Evolutionary conservation across 2,113 vertebrate species (phyloP).

Genomic region (Eublepharis macularius): DNA sequence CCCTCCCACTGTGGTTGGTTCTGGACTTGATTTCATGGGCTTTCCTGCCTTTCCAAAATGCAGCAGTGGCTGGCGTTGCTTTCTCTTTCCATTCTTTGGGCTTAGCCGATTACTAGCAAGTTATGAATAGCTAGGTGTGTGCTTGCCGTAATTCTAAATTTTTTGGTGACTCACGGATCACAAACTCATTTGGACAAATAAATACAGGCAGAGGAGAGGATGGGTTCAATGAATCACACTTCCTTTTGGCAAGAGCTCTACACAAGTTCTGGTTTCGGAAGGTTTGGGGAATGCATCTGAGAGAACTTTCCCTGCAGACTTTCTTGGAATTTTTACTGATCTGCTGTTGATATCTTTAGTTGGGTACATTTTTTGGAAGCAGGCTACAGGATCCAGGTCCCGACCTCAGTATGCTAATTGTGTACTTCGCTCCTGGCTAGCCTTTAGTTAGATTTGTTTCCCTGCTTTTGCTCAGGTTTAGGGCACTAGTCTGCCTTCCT

Average conservation of each 20-base stretch:
- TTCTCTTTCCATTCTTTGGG: not conserved
- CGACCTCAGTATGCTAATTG: not conserved
- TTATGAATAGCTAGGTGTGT: constrained; percentile 19
- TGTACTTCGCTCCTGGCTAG: not conserved
- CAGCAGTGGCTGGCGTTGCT: not conserved
- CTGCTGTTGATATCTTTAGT: not conserved
- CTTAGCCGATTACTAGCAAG: not conserved
- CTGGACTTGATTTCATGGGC: not conserved
- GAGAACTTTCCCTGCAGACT: not conserved
- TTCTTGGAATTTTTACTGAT: not conserved
- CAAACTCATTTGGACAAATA: constrained; percentile 1
- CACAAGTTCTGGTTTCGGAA: not conserved
- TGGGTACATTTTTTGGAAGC: not conserved
- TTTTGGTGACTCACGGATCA: constrained; percentile 6
- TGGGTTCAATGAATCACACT: constrained; percentile 6
- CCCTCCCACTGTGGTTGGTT: constrained; percentile 2
- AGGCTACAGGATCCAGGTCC: not conserved
- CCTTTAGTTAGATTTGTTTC: not conserved
- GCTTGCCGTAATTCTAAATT: not conserved
- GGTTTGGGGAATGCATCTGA: not conserved
- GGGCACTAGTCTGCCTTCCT: not conserved
- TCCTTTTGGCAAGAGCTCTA: not conserved
- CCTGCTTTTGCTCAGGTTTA: not conserved
- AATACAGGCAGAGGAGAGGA: not conserved
- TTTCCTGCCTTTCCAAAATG: not conserved